Percentiles rank a stretch among this genome's conserved stretches.
Evolutionary conservation across 2,113 vertebrate species (phyloP).

Genomic region (Clarias gariepinus): DNA sequence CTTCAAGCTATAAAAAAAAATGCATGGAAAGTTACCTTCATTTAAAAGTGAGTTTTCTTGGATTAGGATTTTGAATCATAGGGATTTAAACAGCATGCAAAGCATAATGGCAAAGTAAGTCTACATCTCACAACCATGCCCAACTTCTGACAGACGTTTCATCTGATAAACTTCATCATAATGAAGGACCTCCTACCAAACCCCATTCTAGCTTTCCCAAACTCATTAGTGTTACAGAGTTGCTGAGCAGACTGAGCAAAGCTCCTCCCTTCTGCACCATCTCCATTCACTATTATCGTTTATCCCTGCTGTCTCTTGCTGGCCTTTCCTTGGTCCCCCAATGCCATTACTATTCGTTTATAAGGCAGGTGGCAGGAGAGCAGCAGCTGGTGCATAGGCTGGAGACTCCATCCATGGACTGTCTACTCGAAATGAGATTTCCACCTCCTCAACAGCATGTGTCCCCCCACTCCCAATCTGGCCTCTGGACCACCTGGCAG

Average conservation of each 20-base stretch:
- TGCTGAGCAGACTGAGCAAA: background rate
- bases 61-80: background rate
- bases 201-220: background rate
- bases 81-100: background rate
- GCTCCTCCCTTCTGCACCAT: constrained; percentile 36
- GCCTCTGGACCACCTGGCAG: constrained; percentile 71
- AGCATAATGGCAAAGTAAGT: background rate
- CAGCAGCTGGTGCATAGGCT: constrained; percentile 72
- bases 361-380: constrained; percentile 75
- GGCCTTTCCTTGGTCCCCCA: constrained; percentile 63
- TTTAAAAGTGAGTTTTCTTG: background rate
- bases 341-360: constrained; percentile 77
- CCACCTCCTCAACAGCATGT: constrained; percentile 60
- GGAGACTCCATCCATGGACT: constrained; percentile 60
- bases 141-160: constrained; percentile 62
- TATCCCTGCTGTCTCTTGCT: constrained; percentile 60
- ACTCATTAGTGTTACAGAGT: constrained; percentile 15
- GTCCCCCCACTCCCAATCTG: constrained; percentile 63
- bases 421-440: constrained; percentile 78
- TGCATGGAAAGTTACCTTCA: background rate
- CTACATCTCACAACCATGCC: background rate
- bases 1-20: background rate
- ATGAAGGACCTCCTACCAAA: background rate
- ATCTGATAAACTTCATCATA: constrained; percentile 62
- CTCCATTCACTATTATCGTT: constrained; percentile 69